These are phyloP conservation scores for Tetragonula carbonaria DNA, from an alignment of 2,888 invertebrate genomes.

Conservation along the genomic window DNA sequence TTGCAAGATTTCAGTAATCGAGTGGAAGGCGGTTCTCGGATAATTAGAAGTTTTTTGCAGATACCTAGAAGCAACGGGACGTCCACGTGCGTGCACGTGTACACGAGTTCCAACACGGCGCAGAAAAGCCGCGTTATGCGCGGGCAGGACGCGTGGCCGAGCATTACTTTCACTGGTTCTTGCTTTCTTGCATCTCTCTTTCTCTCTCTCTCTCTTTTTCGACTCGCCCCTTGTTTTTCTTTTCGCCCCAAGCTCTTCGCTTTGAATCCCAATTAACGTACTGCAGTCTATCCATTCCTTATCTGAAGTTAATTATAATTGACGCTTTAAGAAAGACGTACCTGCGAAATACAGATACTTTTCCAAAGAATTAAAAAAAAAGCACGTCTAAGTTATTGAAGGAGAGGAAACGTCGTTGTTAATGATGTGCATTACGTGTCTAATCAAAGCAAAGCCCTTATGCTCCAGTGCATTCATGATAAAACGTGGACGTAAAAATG, in stretches of 20 bases:
- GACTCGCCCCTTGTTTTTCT: constrained; percentile 54
- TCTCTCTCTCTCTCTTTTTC: constrained; percentile 11
- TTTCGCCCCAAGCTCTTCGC: constrained; percentile 38
- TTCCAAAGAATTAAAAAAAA: not conserved
- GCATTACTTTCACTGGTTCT: constrained; percentile 80
- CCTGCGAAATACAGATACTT: not conserved
- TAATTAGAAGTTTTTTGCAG: constrained; percentile 9
- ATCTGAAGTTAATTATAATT: not conserved
- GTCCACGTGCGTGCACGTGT: constrained; percentile 62
- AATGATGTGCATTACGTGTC: not conserved
- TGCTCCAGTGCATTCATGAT: too few relatives aligned
- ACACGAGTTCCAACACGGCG: constrained; percentile 50
- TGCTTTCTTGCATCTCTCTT: constrained; percentile 33
- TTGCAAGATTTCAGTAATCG: too few relatives aligned
- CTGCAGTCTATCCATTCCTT: not conserved
- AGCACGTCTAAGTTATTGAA: not conserved
- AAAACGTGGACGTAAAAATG: too few relatives aligned
- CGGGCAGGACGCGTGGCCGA: constrained; percentile 77
- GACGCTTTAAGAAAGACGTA: not conserved
- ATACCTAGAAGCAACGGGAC: constrained; percentile 19
- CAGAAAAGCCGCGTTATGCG: constrained; percentile 51
- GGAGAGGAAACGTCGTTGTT: not conserved
- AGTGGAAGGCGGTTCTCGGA: not conserved
- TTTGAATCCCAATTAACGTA: constrained; percentile 21
- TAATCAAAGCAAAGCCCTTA: not conserved